phyloP scores from a whole-genome alignment of 2,113 vertebrate species.

The Nothoprocta perdicaria region DNA sequence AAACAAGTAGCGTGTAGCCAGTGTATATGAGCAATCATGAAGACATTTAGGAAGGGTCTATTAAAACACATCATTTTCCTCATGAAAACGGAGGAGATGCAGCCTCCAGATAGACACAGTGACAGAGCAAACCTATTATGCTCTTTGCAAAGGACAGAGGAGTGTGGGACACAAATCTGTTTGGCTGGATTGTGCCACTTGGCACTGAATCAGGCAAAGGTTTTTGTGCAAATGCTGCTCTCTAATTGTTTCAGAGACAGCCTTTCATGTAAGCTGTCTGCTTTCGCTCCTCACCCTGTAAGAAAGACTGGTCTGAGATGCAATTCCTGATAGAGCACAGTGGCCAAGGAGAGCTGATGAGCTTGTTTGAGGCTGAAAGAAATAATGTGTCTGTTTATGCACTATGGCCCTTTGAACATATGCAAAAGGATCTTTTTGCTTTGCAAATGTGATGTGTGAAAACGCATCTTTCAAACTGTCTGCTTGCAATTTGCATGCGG shows the following conservation, averaged over 20 bases:
- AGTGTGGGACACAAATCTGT: background rate
- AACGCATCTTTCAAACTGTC: background rate
- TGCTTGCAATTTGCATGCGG: background rate
- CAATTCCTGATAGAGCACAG: accelerated
- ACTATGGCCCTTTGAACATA: background rate
- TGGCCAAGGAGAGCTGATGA: background rate
- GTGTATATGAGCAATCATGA: background rate
- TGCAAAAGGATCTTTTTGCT: background rate
- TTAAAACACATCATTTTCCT: background rate
- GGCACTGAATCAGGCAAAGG: background rate
- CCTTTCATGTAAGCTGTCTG: accelerated
- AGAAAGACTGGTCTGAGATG: background rate
- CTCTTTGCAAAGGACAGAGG: background rate
- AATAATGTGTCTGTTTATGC: background rate
- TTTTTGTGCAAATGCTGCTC: background rate
- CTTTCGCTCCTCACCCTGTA: background rate
- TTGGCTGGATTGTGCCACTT: background rate
- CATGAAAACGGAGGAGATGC: background rate
- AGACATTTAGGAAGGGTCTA: background rate
- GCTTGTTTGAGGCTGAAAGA: background rate
- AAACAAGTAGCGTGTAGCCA: background rate
- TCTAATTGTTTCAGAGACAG: background rate
- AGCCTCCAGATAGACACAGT: background rate
- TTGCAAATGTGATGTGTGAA: background rate
- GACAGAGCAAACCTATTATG: background rate